Evolutionary conservation across 2,113 vertebrate species (phyloP).

Genomic region (Camelus dromedarius): DNA sequence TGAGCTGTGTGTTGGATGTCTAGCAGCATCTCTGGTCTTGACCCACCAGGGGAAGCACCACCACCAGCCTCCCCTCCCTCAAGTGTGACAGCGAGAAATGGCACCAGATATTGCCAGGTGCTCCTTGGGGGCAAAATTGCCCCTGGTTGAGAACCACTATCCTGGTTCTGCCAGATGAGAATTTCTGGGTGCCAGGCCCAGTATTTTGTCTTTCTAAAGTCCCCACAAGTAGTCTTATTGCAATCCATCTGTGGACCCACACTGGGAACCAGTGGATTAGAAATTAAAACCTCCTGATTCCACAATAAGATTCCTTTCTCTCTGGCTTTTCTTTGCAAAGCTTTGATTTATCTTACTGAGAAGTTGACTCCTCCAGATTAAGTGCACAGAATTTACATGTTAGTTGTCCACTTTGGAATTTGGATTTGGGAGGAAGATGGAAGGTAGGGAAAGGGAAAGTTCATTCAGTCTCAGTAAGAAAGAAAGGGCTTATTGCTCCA

Average conservation of each 20-base stretch:
- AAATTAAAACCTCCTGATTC: neutral
- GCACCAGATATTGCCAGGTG: neutral
- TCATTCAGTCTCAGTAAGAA: accelerated
- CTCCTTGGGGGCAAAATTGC: too few relatives aligned
- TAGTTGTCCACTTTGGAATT: neutral
- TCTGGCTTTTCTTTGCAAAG: neutral
- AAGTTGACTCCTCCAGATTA: neutral
- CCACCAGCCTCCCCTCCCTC: too few relatives aligned
- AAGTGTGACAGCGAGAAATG: neutral
- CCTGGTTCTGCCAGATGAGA: too few relatives aligned
- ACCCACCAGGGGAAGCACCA: neutral
- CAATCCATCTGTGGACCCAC: neutral
- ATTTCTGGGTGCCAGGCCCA: too few relatives aligned
- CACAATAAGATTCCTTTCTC: neutral
- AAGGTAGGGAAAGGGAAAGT: neutral
- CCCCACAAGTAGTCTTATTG: too few relatives aligned
- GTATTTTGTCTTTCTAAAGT: too few relatives aligned
- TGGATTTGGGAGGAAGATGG: neutral
- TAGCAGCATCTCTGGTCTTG: neutral
- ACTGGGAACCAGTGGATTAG: too few relatives aligned
- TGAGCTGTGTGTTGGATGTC: too few relatives aligned
- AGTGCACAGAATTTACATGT: neutral
- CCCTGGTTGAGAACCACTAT: too few relatives aligned
- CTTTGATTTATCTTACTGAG: neutral
- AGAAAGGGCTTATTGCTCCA: neutral